Conservation (phyloP, 2,888 invertebrate species). For the Agriotes lineatus region DNA sequence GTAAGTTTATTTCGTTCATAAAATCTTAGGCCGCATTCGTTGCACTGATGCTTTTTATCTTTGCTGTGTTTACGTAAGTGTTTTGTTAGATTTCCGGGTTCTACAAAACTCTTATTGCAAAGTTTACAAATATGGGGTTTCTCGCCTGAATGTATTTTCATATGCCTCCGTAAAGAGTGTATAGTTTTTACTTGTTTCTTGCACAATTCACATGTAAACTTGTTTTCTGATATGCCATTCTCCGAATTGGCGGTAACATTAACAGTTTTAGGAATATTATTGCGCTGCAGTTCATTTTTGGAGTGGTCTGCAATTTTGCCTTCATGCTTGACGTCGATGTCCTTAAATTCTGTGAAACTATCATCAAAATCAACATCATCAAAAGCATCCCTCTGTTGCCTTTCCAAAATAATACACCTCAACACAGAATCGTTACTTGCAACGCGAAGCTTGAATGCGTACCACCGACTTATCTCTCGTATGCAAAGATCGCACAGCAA, state of each 20-base stretch:
- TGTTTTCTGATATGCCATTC: not conserved
- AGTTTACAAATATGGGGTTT: conserved; percentile 40
- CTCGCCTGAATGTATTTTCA: conserved; percentile 49
- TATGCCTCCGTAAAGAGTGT: conserved; percentile 42
- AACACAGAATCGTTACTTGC: conserved; percentile 72
- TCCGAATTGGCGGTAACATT: too few species aligned
- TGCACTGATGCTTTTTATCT: conserved; percentile 55
- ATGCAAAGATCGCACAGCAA: conserved; percentile 75
- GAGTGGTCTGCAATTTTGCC: not conserved
- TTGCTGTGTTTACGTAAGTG: conserved; percentile 53
- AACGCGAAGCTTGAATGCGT: conserved; percentile 73
- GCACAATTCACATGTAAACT: conserved; percentile 39
- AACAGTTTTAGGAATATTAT: too few species aligned
- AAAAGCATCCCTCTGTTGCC: conserved; percentile 6
- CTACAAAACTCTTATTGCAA: conserved; percentile 51
- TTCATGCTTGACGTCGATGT: not conserved
- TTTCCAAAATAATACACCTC: conserved; percentile 52
- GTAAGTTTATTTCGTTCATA: conserved; percentile 55
- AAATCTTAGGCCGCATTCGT: conserved; percentile 54
- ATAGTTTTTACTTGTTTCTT: conserved; percentile 41
- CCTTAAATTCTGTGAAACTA: not conserved
- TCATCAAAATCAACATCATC: conserved; percentile 7
- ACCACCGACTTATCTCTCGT: conserved; percentile 74
- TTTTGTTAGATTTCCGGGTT: conserved; percentile 53
- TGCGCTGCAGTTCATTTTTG: not conserved